Percentiles rank a stretch among this genome's conserved stretches.
Conservation (phyloP, 2,113 vertebrate species). For the Neogobius melanostomus region DNA sequence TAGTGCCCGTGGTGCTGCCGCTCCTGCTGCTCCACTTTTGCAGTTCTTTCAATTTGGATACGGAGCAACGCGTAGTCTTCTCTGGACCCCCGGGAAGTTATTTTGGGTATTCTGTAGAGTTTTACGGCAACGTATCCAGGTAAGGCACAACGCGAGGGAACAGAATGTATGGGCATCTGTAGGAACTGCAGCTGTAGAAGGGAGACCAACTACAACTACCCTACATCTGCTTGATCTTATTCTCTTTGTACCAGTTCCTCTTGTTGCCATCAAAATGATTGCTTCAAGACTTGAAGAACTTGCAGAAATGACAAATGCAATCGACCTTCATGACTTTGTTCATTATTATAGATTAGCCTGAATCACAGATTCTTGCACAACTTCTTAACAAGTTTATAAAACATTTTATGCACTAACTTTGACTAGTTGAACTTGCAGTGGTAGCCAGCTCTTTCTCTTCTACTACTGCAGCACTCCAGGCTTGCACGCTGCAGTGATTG, state of each 20-base stretch:
- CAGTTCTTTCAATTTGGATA: constrained; percentile 66
- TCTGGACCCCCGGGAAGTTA: constrained; percentile 60
- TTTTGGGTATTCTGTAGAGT: constrained; percentile 71
- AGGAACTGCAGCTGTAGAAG: neutral
- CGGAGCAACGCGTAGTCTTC: constrained; percentile 57
- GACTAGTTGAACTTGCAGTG: neutral
- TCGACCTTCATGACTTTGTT: too few species aligned
- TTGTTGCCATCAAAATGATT: too few species aligned
- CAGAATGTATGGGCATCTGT: neutral
- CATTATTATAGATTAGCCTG: too few species aligned
- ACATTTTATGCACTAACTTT: neutral
- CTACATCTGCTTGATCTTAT: too few species aligned
- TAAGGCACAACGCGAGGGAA: constrained; percentile 14
- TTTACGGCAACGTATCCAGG: constrained; percentile 62
- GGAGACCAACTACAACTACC: neutral
- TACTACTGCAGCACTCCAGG: constrained; percentile 19
- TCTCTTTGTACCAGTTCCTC: too few species aligned
- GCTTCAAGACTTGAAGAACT: too few species aligned
- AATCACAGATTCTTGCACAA: too few species aligned
- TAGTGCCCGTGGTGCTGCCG: constrained; percentile 13
- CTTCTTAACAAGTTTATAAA: neutral
- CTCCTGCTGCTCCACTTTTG: constrained; percentile 41
- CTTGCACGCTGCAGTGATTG: constrained; percentile 7
- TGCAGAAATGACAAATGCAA: too few species aligned
- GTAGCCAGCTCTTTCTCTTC: neutral